These are phyloP conservation scores for Octodonta nipae DNA, from an alignment of 2,888 invertebrate species.

Conservation along the genomic window DNA sequence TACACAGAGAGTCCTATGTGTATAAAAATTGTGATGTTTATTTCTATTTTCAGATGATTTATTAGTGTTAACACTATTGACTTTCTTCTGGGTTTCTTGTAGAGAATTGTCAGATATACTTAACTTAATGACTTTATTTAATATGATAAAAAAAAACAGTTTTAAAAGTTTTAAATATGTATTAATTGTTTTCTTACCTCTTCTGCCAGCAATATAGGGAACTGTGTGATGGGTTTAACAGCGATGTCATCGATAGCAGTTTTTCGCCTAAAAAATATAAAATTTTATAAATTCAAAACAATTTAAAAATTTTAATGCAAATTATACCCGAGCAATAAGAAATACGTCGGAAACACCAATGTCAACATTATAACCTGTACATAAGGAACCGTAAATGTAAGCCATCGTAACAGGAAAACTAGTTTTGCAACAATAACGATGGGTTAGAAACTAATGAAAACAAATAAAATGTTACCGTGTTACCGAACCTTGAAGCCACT, in stretches of 20 bases:
- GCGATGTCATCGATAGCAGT: constrained; percentile 67
- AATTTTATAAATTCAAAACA: constrained; percentile 40
- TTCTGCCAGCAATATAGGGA: constrained; percentile 71
- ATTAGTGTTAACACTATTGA: no score
- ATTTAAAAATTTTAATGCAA: constrained; percentile 23
- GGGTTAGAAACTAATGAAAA: constrained; percentile 40
- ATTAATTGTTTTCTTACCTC: constrained; percentile 55
- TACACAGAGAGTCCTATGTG: no score
- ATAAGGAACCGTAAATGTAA: constrained; percentile 7
- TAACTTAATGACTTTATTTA: no score
- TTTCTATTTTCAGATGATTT: no score
- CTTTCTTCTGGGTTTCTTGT: no score
- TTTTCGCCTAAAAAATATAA: constrained; percentile 42
- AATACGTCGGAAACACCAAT: constrained; percentile 25
- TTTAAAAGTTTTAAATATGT: no score
- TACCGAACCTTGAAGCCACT: constrained; percentile 17
- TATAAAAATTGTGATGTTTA: no score
- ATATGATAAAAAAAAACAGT: no score
- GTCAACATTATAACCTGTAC: constrained; percentile 22
- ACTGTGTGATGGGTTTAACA: constrained; percentile 78
- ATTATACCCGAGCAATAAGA: constrained; percentile 24
- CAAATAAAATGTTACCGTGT: no score
- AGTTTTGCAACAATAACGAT: constrained; percentile 39
- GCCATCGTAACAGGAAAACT: constrained; percentile 15
- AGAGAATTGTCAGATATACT: no score